Percentiles rank a stretch among this genome's conserved stretches.
Conservation (phyloP, 2,888 invertebrate genomes). For the Crepidodera aurea region DNA sequence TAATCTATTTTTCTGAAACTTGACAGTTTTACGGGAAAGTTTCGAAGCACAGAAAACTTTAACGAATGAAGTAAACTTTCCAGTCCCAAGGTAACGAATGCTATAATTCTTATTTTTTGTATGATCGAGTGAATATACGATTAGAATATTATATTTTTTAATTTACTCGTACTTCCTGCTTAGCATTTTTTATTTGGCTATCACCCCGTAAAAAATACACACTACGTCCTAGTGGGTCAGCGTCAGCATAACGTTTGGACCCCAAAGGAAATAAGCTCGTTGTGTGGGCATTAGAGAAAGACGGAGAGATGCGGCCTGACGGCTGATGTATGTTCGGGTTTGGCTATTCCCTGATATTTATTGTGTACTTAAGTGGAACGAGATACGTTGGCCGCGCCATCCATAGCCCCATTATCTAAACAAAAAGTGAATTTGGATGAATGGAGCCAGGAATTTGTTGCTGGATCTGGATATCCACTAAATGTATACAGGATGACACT, state of each 20-base stretch:
- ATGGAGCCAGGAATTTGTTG: constrained; percentile 7
- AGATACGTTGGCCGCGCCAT: constrained; percentile 49
- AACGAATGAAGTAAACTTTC: too few species aligned
- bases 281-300: constrained; percentile 49
- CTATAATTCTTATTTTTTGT: too few species aligned
- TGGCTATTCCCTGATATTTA: constrained; percentile 61
- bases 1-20: too few species aligned
- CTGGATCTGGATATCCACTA: background rate
- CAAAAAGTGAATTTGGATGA: constrained; percentile 46
- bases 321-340: constrained; percentile 58
- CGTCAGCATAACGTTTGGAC: constrained; percentile 52
- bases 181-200: too few species aligned
- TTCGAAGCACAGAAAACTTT: too few species aligned
- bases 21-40: too few species aligned
- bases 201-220: background rate
- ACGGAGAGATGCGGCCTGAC: constrained; percentile 51
- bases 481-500: background rate
- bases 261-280: constrained; percentile 58
- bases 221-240: constrained; percentile 43
- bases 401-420: constrained; percentile 51
- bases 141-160: too few species aligned
- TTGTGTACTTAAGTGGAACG: constrained; percentile 62
- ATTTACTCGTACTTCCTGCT: too few species aligned
- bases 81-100: too few species aligned
- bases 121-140: too few species aligned